Evolutionary conservation across 2,113 vertebrate genomes (phyloP), one percentile per base, ranked within the genome.

Genomic region (Phodopus roborovskii): DNA sequence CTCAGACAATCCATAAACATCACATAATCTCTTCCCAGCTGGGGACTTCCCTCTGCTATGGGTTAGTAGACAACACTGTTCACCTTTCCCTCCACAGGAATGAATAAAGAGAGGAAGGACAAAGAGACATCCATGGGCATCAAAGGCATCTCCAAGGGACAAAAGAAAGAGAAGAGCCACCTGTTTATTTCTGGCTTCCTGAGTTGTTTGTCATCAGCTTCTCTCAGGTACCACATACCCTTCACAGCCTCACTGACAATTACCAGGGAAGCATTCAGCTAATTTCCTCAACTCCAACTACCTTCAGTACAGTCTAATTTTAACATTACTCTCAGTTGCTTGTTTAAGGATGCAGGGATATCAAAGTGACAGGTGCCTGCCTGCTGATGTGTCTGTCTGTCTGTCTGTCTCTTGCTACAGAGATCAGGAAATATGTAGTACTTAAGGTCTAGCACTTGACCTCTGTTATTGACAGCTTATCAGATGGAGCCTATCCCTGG

Each of bases 281-380:
- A 97, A 97, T 98, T 98, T 96, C 91, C 98, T 98, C 91, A 77
- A 73, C 92, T 90, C 92, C 84, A 91, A 86, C 96, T 82, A 97
- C 90, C 96, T 98, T 94, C 92, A 90, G 86, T 84, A 45, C 28
- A 1, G 88, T 98, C 98, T 98, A 98, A 98, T 98, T 98, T 98
- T 98, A 98, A 97, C 82, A 97, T 92, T 30, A 95, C 96, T 98
- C 97, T 96, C 92, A 39, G 90, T 75, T 90, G 87, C 90, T 94
- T 98, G 96, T 93, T 39, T 53, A 90, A 94, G 45, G 60, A 94
- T 97, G 97, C 82, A 97, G 97, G 97, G 94, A 96, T 94, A 88
- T 62, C 94, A 60, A 97, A 96, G 92, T 68, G 95, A 95, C 96
- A 97, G 96, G 86, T 74, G 1, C 75, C 77, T 28, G 42, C 24